Evolutionary conservation across 1,140 invertebrate genomes (phyloP), one percentile per base, ranked within the genome.

Genomic region (Rhopalosiphum padi): DNA sequence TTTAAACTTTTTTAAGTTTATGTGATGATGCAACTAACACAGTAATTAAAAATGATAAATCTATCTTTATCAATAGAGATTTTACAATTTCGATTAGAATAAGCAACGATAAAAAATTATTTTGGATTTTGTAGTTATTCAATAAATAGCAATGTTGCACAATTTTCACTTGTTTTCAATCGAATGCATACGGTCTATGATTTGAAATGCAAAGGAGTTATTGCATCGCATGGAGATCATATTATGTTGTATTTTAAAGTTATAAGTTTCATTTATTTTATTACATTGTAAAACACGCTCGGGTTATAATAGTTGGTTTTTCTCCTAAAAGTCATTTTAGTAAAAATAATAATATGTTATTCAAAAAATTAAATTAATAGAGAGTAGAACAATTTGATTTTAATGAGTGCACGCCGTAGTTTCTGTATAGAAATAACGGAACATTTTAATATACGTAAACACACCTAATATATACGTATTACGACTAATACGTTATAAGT

Each of bases 291-390:
- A n/a, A 77, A 77, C 60, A 77, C n/a, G 30, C n/a, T 35, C n/a
- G 60, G 15, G n/a, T 77, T 77, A 18, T n/a, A 77, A n/a, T n/a
- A n/a, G n/a, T 77, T n/a, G n/a, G n/a, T 77, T 77, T n/a, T 77
- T 18, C 60, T 77, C n/a, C 60, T 77, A 18, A 21, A n/a, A 77
- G n/a, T 77, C 60, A 30, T 77, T 18, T n/a, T n/a, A n/a, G 60
- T 77, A n/a, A 77, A 35, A 77, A 68, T 77, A 77, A 77, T 77
- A 77, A 77, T n/a, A 77, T 77, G 18, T 30, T 77, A 77, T 77
- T 77, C 60, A 77, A 77, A 77, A 77, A 77, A 77, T n/a, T n/a
- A 77, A 77, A 77, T 77, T 30, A 77, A 77, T 77, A n/a, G 60
- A n/a, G 60, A 77, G 15, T 77, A 35, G 18, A 77, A 15, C n/a